Conservation (phyloP, 2,113 vertebrate species). For the Hirundichthys speculiger region DNA sequence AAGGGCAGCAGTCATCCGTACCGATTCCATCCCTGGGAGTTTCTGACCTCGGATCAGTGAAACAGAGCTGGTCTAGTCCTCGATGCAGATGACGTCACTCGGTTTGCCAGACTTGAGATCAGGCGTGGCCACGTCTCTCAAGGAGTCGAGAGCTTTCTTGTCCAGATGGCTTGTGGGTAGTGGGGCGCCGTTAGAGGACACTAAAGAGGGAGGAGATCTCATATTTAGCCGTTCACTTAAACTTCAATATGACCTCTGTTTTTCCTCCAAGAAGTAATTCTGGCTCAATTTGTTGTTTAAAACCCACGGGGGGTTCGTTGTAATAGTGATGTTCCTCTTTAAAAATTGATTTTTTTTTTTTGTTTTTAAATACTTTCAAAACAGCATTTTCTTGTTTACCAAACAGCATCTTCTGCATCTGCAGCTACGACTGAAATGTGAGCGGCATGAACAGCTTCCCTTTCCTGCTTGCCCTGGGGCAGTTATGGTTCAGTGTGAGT, state of each 20-base stretch:
- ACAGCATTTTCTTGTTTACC: not conserved
- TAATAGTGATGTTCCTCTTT: too few relatives aligned
- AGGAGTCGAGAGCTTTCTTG: slow-evolving; percentile 77
- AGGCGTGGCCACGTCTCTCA: slow-evolving; percentile 78
- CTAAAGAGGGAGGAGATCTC: slow-evolving; percentile 53
- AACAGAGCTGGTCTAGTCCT: slow-evolving; percentile 71
- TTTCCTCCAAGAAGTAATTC: too few relatives aligned
- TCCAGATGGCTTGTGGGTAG: slow-evolving; percentile 78
- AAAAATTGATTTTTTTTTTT: too few relatives aligned
- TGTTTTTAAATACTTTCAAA: too few relatives aligned
- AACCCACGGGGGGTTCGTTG: too few relatives aligned
- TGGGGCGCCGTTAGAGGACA: slow-evolving; percentile 80
- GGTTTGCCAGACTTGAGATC: slow-evolving; percentile 80
- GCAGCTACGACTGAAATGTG: not conserved
- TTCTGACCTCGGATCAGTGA: slow-evolving; percentile 50
- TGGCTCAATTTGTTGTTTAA: too few relatives aligned
- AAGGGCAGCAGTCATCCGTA: slow-evolving; percentile 39
- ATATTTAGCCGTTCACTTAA: not conserved
- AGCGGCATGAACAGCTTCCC: not conserved
- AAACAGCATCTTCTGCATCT: not conserved
- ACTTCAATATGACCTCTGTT: too few relatives aligned
- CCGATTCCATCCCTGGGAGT: slow-evolving; percentile 61
- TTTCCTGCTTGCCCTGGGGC: not conserved
- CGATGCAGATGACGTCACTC: slow-evolving; percentile 79
- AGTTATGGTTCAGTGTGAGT: not conserved